Base-by-base conservation (phyloP, 1,140 invertebrate species). In the Halesus radiatus region DNA sequence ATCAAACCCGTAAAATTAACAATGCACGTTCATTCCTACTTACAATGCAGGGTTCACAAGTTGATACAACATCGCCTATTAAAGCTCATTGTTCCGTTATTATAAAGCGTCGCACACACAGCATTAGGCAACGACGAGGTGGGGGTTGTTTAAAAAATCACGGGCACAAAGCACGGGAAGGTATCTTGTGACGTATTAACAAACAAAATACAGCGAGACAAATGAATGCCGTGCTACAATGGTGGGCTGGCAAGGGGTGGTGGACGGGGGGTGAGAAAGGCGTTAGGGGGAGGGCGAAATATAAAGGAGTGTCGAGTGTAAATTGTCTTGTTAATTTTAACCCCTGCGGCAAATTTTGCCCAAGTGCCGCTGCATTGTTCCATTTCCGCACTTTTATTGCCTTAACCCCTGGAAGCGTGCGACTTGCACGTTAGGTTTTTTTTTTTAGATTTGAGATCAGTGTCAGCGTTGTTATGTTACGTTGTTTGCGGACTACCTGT, bases 271-370 rank as follows among this genome's bases (percentile, higher is more conserved):
- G 3, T 50, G 20, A 22, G 32, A 23, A 32, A 26, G 56, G 58
- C 58, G 20, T n/a, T 23, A 37, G 56, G 75, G 37, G 45, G 22
- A 68, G 76, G 53, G 62, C 56, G 76, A 83, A 81, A 83, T 81
- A 83, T 79, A 82, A 83, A 80, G 80, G 77, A 83, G 79, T 81
- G 79, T 81, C 77, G 79, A 83, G 79, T 83, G 79, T 83, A 83
- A 83, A 83, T 83, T 83, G 82, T 83, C 82, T 83, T 83, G 82
- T 83, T 83, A 83, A 83, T 81, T 81, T 79, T 78, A 81, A 83
- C 82, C 79, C 82, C 80, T 81, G 82, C 82, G 82, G 82, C 82
- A 83, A 83, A 83, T 83, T 83, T 83, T 37, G 80, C 80, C 79
- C 82, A 83, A 83, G 81, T 83, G 81, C 68, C 81, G 79, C 72